A percentile compares a stretch with the other conserved stretches of the same genome.
Evolutionary conservation across 2,888 invertebrate genomes (phyloP).

Genomic region (Chloroclysta siterata): DNA sequence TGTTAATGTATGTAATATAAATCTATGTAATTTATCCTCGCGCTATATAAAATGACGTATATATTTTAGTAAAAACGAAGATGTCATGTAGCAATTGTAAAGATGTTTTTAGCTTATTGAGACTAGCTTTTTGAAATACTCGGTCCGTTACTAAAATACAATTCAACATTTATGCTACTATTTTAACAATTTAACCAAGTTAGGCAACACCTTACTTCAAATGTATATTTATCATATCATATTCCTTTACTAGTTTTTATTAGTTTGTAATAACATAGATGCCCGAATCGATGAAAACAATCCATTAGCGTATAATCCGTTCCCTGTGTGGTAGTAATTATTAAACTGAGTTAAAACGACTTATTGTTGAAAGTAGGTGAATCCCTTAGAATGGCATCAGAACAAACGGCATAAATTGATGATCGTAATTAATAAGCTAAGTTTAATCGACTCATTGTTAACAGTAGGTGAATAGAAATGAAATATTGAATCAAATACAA

Average conservation of each 20-base stretch:
- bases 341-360: conserved; percentile 1
- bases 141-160: conserved; percentile 54
- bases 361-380: conserved; percentile 5
- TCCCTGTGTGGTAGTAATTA: conserved; percentile 18
- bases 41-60: conserved; percentile 8
- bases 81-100: neutral
- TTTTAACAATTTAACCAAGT: conserved; percentile 24
- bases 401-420: neutral
- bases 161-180: conserved; percentile 8
- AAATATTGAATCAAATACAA: too few species aligned
- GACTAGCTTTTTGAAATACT: conserved; percentile 78
- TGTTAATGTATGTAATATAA: conserved; percentile 19
- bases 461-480: too few species aligned
- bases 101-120: conserved; percentile 55
- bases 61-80: neutral
- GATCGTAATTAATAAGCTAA: conserved; percentile 6
- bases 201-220: conserved; percentile 16
- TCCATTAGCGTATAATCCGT: conserved; percentile 3
- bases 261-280: conserved; percentile 1
- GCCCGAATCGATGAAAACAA: conserved; percentile 3
- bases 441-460: conserved; percentile 6
- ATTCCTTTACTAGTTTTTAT: conserved; percentile 77
- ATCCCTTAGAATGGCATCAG: conserved; percentile 1
- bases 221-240: conserved; percentile 52
- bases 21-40: conserved; percentile 21